A percentile compares a stretch with the other conserved stretches of the same genome.
Evolutionary conservation across 1,140 invertebrate genomes (phyloP).

Genomic region (Antheraea mylitta): DNA sequence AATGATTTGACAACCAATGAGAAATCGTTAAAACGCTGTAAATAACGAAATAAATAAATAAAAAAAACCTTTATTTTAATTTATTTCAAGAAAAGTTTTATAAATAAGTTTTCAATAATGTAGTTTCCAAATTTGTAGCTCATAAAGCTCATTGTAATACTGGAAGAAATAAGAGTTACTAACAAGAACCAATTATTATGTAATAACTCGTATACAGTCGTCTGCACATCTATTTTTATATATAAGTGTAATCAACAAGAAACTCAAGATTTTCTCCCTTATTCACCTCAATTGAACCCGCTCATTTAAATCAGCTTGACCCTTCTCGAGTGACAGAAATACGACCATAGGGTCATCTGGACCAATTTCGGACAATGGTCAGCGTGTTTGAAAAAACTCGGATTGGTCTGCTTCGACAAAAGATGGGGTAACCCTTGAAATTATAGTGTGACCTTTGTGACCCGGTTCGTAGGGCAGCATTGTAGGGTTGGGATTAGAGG

Average conservation of each 20-base stretch:
- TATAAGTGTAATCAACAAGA: background rate
- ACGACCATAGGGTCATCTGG: constrained; percentile 62
- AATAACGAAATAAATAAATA: no score
- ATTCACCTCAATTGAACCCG: constrained; percentile 22
- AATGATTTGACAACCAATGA: no score
- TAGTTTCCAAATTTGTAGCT: no score
- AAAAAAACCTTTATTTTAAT: no score
- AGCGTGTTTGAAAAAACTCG: constrained; percentile 45
- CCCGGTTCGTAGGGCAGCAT: constrained; percentile 7
- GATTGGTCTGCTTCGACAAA: constrained; percentile 57
- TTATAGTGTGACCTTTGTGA: constrained; percentile 38
- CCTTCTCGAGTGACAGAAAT: constrained; percentile 45
- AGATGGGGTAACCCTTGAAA: constrained; percentile 44
- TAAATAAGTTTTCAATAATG: no score
- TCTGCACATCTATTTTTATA: background rate
- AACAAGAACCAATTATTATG: no score
- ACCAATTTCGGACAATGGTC: constrained; percentile 54
- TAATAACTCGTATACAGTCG: no score
- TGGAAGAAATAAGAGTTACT: no score
- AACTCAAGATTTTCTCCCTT: background rate
- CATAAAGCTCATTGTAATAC: no score
- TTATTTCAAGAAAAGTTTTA: no score
- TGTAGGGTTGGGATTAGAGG: constrained; percentile 36
- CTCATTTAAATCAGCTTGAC: constrained; percentile 50
- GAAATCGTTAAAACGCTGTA: no score